A percentile compares a stretch with the other conserved stretches of the same genome.
phyloP scores from a whole-genome alignment of 2,888 invertebrate genomes.

The Himalopsyche kuldschensis region DNA sequence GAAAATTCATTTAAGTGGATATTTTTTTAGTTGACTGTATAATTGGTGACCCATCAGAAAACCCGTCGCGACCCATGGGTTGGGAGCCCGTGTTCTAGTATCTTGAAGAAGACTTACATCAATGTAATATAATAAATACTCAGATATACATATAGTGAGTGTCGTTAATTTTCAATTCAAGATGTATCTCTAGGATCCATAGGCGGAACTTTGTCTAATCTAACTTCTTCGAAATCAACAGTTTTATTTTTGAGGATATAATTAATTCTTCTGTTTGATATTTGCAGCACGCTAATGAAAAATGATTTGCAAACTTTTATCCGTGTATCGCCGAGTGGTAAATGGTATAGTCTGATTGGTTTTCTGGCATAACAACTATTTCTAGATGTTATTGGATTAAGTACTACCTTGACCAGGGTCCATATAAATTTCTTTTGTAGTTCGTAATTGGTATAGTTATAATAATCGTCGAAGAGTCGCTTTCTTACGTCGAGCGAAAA shows the following conservation, averaged over 20 bases:
- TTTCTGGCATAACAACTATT: background rate
- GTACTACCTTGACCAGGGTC: background rate
- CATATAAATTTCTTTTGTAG: background rate
- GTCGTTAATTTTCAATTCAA: no score
- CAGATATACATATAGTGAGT: no score
- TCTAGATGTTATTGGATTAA: background rate
- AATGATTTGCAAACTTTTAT: background rate
- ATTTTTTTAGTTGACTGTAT: no score
- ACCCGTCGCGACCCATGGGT: no score
- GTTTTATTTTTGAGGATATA: background rate
- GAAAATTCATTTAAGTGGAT: no score
- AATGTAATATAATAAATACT: no score
- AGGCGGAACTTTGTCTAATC: no score
- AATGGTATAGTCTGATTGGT: background rate
- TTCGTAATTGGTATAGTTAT: background rate
- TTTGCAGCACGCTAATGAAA: background rate
- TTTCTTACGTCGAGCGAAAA: background rate
- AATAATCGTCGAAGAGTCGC: background rate
- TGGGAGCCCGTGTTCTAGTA: no score
- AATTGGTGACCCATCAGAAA: no score
- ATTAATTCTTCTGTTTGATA: background rate
- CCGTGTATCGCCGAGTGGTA: background rate
- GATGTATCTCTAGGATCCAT: no score
- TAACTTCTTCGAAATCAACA: no score
- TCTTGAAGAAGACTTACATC: no score